Base-by-base conservation (phyloP, 2,797 vertebrate genomes). In the Heterohyrax brucei region DNA sequence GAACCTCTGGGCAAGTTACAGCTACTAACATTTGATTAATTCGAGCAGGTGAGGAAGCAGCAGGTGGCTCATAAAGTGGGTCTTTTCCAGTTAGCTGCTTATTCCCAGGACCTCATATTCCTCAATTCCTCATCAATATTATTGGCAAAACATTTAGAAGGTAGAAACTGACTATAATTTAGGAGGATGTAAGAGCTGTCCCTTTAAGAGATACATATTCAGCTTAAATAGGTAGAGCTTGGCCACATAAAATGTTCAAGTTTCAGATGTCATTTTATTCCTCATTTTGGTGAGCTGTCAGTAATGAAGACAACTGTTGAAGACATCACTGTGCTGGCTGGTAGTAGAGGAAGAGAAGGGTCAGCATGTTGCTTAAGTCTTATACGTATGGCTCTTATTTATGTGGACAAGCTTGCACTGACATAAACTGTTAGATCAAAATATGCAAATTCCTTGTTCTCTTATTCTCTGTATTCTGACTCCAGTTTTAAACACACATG, bases 221-320 rank as follows among this genome's bases (percentile, higher is more conserved):
- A 87, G 33, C 44, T 48, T 64, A 26, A 82, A 78, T 0, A 62
- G 86, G 56, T 68, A 10, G 9, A 30, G 56, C 72, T 93, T 46
- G 39, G 66, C 6, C 39, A 14, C 13, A 21, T 66, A 72, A 50
- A 18, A 44, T 10, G 48, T 30, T 77, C 68, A 85, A 48, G 33
- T 44, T 81, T 78, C n/a, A 64, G 75, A 4, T 59, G 53, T 61
- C 7, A 4, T 66, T 87, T 83, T n/a, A 89, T n/a, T 19, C 64
- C 7, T n/a, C 33, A 33, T 73, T 50, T 44, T 12, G 64, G 61
- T 4, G 62, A 85, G 39, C 26, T 16, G 46, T 89, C 46, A 4
- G 50, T 14, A 53, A 8, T n/a, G 84, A 77, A 78, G 91, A 89
- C 53, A 90, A 89, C 13, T 19, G 89, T 16, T 73, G 13, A 78